phyloP scores from a whole-genome alignment of 1,140 invertebrate species.

The Macrocentrus cingulum region DNA sequence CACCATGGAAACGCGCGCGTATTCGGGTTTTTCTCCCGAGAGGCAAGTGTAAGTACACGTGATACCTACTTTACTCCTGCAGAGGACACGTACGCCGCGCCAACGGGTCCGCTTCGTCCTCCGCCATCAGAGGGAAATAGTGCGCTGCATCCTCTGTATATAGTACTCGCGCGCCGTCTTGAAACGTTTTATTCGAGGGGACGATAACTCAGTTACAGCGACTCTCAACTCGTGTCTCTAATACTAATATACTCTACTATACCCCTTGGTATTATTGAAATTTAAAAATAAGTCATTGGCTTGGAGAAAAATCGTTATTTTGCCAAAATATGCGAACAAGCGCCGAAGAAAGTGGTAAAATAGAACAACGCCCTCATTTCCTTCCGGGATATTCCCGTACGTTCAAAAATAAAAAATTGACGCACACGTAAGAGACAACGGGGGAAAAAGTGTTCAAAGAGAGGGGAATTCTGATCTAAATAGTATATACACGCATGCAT shows the following conservation, averaged over 20 bases:
- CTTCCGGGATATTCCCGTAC: conserved; percentile 20
- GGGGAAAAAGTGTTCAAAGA: no score
- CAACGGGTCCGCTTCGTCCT: conserved; percentile 18
- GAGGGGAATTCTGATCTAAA: no score
- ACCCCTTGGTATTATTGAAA: not conserved
- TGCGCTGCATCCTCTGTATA: conserved; percentile 33
- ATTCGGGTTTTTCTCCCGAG: conserved; percentile 34
- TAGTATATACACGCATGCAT: no score
- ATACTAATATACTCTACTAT: not conserved
- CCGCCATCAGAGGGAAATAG: conserved; percentile 14
- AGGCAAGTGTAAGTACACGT: conserved; percentile 23
- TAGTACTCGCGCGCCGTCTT: conserved; percentile 10
- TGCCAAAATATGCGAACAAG: not conserved
- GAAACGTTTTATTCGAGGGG: conserved; percentile 32
- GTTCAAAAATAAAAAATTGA: conserved; percentile 6
- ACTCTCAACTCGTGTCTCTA: conserved; percentile 35
- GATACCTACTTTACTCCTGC: conserved; percentile 25
- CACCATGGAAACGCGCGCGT: conserved; percentile 15
- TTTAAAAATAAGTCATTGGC: not conserved
- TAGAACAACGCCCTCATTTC: conserved; percentile 14
- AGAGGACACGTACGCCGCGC: conserved; percentile 37
- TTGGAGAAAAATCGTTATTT: no score
- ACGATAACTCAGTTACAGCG: conserved; percentile 42
- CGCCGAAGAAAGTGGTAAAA: not conserved
- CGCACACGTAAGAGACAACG: not conserved